A percentile compares a stretch with the other conserved stretches of the same genome.
Evolutionary conservation across 2,888 invertebrate species (phyloP).

Genomic region (Halocaridina rubra): DNA sequence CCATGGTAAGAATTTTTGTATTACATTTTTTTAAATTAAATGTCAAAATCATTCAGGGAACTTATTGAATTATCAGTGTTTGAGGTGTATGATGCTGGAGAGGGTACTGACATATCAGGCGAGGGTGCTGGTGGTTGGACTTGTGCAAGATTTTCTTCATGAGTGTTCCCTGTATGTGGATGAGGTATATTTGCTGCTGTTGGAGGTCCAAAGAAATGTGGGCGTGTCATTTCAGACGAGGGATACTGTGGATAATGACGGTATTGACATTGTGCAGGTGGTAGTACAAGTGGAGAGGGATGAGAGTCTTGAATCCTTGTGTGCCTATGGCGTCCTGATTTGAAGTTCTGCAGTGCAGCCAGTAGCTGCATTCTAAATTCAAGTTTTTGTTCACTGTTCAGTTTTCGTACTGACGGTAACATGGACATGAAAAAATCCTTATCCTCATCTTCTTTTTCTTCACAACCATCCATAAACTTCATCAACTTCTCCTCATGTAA

Average conservation of each 20-base stretch:
- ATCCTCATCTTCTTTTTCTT: background rate
- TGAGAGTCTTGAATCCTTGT: background rate
- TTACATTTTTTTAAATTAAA: background rate
- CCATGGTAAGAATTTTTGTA: background rate
- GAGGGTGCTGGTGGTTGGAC: background rate
- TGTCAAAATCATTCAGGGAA: background rate
- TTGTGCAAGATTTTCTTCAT: background rate
- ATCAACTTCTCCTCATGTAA: background rate
- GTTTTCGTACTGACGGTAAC: background rate
- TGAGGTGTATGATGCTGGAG: background rate
- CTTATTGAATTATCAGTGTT: background rate
- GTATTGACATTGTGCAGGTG: background rate
- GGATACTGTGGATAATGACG: background rate
- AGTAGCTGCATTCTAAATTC: conserved; percentile 26
- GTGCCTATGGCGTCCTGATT: background rate
- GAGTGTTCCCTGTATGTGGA: background rate
- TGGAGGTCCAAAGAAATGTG: background rate
- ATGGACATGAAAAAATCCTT: conserved; percentile 23
- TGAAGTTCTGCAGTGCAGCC: conserved; percentile 12
- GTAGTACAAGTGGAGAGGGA: background rate
- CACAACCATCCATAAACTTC: background rate
- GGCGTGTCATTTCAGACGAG: background rate
- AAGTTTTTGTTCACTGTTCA: background rate
- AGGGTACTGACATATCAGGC: background rate
- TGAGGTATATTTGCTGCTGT: background rate